Base-by-base conservation (phyloP, 2,797 vertebrate species). In the Macropus fuliginosus region DNA sequence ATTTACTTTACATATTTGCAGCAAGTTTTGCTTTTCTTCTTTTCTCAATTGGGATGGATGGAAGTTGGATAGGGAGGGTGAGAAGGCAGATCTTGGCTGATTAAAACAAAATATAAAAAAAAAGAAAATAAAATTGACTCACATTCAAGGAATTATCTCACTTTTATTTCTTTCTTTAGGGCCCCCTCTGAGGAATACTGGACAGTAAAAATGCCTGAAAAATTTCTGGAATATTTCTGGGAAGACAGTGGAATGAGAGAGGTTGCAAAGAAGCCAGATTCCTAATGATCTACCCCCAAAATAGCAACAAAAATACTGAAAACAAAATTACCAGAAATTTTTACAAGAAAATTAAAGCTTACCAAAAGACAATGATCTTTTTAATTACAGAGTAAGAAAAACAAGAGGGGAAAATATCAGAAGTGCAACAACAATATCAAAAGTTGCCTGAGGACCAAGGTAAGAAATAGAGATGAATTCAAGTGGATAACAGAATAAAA, bases 131-230 rank as follows among this genome's bases (percentile, higher is more conserved):
- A 96, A 92, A 95, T 89, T 54, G 57, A 56, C 29, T 93, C 14
- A 93, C 28, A 62, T 94, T 94, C 89, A 28, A 96, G 87, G 12
- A 62, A 55, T 93, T 92, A 91, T 87, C 50, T 91, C 62, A 94
- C 2, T 91, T 54, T 55, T 24, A 2, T 52, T 94, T 94, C 54
- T 31, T 93, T 93, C 92, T 57, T 95, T 96, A 54, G 31, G 34
- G 91, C 40, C 74, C 21, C 91, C 31, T 40, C 46, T 28, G 57
- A 95, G 16, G 18, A 91, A 96, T 55, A 93, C 24, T 54, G 18
- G 46, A 93, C 55, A 92, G 34, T 54, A 94, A 34, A 92, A 90
- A 46, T 52, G 27, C 40, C 40, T 87, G 21, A 40, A 50, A 81
- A 50, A 87, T 87, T 87, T 87, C 40, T 27, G 74, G 40, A 24